A percentile compares a stretch with the other conserved stretches of the same genome.
phyloP scores from a whole-genome alignment of 2,888 invertebrate species.

The Philereme vetulata region DNA sequence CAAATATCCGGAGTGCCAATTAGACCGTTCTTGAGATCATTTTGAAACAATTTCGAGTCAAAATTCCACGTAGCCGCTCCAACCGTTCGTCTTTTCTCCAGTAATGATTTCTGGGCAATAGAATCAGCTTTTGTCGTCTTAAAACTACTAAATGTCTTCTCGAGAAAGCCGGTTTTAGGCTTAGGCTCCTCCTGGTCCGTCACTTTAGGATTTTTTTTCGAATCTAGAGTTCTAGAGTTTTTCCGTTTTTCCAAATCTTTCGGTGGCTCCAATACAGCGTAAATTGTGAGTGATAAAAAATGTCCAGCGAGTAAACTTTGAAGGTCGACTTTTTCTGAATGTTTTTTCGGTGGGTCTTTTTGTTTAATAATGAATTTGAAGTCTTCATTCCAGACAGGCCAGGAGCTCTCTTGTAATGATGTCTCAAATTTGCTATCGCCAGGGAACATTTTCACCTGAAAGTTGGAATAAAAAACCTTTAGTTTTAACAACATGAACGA shows the following conservation, averaged over 20 bases:
- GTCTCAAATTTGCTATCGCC: conserved; percentile 91
- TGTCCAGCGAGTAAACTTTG: conserved; percentile 86
- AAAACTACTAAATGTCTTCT: conserved; percentile 77
- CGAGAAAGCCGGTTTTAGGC: conserved; percentile 77
- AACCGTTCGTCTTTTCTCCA: conserved; percentile 86
- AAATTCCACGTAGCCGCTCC: conserved; percentile 88
- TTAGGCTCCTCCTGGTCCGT: conserved; percentile 76
- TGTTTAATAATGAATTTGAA: conserved; percentile 87
- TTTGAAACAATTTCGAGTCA: conserved; percentile 85
- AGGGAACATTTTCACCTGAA: conserved; percentile 90
- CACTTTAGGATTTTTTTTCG: conserved; percentile 64
- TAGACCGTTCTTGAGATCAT: conserved; percentile 83
- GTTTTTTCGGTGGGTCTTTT: conserved; percentile 78
- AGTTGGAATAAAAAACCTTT: conserved; percentile 36
- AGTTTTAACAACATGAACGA: conserved; percentile 1
- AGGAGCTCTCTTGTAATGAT: conserved; percentile 88
- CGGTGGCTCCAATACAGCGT: conserved; percentile 86
- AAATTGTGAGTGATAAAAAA: conserved; percentile 87
- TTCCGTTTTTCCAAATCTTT: conserved; percentile 70
- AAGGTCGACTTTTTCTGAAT: conserved; percentile 74
- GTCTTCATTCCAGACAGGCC: conserved; percentile 92
- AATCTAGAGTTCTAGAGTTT: conserved; percentile 62
- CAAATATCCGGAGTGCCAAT: conserved; percentile 88
- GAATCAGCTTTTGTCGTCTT: conserved; percentile 75
- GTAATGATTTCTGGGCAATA: conserved; percentile 72